Evolutionary conservation across 2,888 invertebrate species (phyloP).

Genomic region (Branchipolynoe longqiensis): DNA sequence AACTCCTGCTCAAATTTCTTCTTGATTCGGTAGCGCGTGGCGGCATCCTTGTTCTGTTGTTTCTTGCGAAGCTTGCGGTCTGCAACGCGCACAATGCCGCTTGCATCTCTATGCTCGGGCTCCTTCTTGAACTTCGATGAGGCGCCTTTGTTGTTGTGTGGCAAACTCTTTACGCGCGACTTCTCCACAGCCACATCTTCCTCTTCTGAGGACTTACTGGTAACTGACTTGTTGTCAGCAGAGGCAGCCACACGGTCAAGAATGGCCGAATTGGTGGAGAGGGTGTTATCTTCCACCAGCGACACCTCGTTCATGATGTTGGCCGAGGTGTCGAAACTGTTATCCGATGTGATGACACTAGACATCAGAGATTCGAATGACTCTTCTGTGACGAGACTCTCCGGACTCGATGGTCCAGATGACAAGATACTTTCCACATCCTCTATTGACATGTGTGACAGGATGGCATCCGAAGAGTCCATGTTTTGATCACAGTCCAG

Average conservation of each 20-base stretch:
- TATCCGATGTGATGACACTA: background rate
- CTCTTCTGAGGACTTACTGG: background rate
- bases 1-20: conserved; percentile 63
- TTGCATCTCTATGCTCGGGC: background rate
- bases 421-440: conserved; percentile 65
- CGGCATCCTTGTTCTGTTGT: conserved; percentile 69
- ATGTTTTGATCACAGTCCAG: background rate
- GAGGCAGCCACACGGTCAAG: background rate
- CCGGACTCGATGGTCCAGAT: conserved; percentile 62
- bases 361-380: conserved; percentile 41
- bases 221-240: background rate
- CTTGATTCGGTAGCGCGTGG: conserved; percentile 66
- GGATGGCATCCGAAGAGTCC: conserved; percentile 53
- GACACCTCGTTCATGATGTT: conserved; percentile 19
- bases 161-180: background rate
- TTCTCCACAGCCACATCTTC: background rate
- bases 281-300: background rate
- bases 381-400: background rate
- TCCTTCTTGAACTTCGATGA: conserved; percentile 26
- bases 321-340: background rate
- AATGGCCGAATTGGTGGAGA: background rate
- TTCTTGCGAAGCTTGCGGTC: conserved; percentile 65
- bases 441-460: conserved; percentile 64
- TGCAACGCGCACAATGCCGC: background rate
- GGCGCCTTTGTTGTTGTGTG: background rate